phyloP scores from a whole-genome alignment of 2,797 vertebrate species.

The Sarcoramphus papa region DNA sequence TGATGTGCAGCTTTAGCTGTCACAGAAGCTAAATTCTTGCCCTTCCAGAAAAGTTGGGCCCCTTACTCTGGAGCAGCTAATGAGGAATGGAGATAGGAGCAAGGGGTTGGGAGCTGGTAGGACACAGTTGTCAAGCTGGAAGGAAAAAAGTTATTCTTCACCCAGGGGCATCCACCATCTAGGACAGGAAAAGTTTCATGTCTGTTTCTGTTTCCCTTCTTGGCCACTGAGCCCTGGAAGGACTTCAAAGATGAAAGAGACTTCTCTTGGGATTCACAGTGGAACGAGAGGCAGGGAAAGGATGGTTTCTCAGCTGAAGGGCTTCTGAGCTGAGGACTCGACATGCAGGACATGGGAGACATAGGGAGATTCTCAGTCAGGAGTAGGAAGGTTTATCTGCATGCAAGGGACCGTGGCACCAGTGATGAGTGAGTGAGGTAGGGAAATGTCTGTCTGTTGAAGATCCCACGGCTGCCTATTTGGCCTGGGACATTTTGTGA shows the following conservation, averaged over 20 bases:
- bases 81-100: neutral
- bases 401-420: rapidly evolving
- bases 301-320: neutral
- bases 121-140: neutral
- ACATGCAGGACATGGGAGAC: neutral
- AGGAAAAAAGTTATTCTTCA: neutral
- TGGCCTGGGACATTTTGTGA: neutral
- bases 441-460: neutral
- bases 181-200: neutral
- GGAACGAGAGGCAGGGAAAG: neutral
- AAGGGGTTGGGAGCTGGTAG: neutral
- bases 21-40: neutral
- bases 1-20: neutral
- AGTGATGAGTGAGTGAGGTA: neutral
- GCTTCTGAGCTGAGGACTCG: neutral
- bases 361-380: neutral
- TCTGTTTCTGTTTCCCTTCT: neutral
- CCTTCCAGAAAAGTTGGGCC: neutral
- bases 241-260: neutral
- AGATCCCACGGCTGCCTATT: neutral
- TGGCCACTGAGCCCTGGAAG: neutral
- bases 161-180: neutral
- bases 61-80: neutral
- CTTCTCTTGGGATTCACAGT: neutral
- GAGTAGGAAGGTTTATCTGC: neutral